Evolutionary conservation across 1,140 invertebrate genomes (phyloP).

Genomic region (Drosophila sucinea): DNA sequence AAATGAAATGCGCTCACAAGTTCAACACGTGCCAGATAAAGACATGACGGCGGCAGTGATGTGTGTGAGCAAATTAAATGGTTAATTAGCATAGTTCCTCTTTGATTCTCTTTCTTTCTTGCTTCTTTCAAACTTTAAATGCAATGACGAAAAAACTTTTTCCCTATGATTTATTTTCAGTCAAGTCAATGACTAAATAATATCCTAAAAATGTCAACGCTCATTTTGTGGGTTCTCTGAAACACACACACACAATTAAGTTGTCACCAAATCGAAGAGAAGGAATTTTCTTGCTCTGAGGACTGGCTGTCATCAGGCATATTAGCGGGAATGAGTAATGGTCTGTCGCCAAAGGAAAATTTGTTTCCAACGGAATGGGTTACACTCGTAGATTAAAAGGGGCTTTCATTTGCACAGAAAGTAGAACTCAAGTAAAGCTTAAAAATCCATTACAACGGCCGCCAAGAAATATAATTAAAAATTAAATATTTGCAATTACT

Average conservation of each 20-base stretch:
- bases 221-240: background rate
- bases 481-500: background rate
- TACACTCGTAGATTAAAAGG: background rate
- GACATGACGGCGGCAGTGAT: constrained; percentile 15
- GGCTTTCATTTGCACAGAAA: background rate
- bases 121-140: constrained; percentile 41
- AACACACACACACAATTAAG: constrained; percentile 9
- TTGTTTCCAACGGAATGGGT: background rate
- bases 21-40: constrained; percentile 48
- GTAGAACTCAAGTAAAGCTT: background rate
- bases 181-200: constrained; percentile 53
- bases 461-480: background rate
- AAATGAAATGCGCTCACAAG: constrained; percentile 42
- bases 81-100: constrained; percentile 54
- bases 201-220: constrained; percentile 43
- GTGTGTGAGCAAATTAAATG: constrained; percentile 49
- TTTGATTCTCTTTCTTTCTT: constrained; percentile 41
- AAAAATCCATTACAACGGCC: background rate
- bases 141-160: constrained; percentile 41
- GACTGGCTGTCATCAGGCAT: constrained; percentile 59
- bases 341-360: constrained; percentile 2
- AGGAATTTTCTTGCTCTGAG: constrained; percentile 8
- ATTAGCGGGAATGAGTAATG: constrained; percentile 59
- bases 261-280: constrained; percentile 20
- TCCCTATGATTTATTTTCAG: constrained; percentile 25